phyloP scores from a whole-genome alignment of 2,797 vertebrate genomes.

The Paratrypauchen microcephalus region DNA sequence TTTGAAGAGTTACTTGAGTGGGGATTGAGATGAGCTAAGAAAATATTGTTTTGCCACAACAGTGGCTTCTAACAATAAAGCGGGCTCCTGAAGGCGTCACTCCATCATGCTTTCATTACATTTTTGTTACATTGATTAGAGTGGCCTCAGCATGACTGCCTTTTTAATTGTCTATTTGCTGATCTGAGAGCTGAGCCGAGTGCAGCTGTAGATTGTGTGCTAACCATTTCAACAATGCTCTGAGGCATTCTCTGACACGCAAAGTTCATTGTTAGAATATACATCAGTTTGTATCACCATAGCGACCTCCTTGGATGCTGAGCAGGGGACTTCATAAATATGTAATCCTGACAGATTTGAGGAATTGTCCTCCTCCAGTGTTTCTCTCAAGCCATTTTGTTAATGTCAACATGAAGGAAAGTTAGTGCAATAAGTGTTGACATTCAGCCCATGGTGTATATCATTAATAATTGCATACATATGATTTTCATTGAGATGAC shows the following conservation, averaged over 20 bases:
- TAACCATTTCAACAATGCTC: conserved; percentile 65
- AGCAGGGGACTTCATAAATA: conserved; percentile 78
- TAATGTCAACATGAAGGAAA: conserved; percentile 78
- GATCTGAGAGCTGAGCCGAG: conserved; percentile 57
- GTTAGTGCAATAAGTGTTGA: conserved; percentile 74
- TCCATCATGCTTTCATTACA: conserved; percentile 72
- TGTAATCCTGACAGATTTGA: conserved; percentile 78
- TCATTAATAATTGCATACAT: conserved; percentile 71
- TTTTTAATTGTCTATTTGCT: conserved; percentile 74
- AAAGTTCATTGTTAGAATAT: conserved; percentile 75
- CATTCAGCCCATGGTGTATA: conserved; percentile 68
- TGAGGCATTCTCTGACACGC: conserved; percentile 65
- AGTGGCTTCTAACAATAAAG: conserved; percentile 58
- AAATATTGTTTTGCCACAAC: conserved; percentile 62
- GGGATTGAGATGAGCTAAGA: conserved; percentile 49
- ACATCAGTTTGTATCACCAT: conserved; percentile 75
- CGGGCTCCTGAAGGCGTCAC: conserved; percentile 66
- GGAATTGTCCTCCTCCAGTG: conserved; percentile 74
- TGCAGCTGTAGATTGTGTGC: conserved; percentile 42
- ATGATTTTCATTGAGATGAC: conserved; percentile 47
- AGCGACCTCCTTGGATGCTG: conserved; percentile 75
- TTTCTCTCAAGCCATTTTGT: conserved; percentile 75
- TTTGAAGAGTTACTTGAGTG: conserved; percentile 22
- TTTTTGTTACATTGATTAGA: conserved; percentile 71
- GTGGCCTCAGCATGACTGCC: conserved; percentile 68